Evolutionary conservation across 2,113 vertebrate species (phyloP).

Genomic region (Indri indri): DNA sequence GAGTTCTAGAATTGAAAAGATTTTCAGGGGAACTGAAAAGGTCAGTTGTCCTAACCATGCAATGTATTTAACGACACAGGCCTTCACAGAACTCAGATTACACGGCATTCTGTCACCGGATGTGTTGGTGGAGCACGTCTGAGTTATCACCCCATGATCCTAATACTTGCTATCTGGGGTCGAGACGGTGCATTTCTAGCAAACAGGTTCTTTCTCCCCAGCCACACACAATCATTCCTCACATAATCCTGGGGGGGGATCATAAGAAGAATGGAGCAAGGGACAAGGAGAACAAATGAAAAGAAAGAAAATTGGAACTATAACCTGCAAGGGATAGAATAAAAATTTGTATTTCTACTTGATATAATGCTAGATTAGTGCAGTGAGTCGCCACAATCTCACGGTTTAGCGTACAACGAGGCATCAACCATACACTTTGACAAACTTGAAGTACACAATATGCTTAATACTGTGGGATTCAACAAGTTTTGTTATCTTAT

Average conservation of each 20-base stretch:
- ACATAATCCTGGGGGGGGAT: conserved; percentile 6
- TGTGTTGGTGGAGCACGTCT: not conserved
- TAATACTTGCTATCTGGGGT: conserved; percentile 59
- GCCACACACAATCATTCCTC: conserved; percentile 12
- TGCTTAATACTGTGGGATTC: not conserved
- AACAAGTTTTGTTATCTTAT: not conserved
- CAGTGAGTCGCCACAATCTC: not conserved
- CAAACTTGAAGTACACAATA: not conserved
- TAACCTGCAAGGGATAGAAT: not conserved
- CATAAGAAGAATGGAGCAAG: not conserved
- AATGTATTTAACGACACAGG: conserved; percentile 63
- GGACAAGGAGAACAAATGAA: not conserved
- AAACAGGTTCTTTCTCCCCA: conserved; percentile 47
- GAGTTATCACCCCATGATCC: conserved; percentile 57
- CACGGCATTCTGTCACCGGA: conserved; percentile 39
- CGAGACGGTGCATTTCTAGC: conserved; percentile 48
- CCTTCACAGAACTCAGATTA: conserved; percentile 44
- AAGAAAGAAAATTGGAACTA: not conserved
- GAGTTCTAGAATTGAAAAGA: conserved; percentile 51
- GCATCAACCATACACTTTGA: not conserved
- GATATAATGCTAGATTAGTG: not conserved
- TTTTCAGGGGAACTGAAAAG: not conserved
- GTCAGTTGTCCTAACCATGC: conserved; percentile 59
- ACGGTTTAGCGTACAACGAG: not conserved
- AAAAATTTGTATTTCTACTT: not conserved